phyloP scores from a whole-genome alignment of 2,888 invertebrate species.

The Limnephilus auricula region DNA sequence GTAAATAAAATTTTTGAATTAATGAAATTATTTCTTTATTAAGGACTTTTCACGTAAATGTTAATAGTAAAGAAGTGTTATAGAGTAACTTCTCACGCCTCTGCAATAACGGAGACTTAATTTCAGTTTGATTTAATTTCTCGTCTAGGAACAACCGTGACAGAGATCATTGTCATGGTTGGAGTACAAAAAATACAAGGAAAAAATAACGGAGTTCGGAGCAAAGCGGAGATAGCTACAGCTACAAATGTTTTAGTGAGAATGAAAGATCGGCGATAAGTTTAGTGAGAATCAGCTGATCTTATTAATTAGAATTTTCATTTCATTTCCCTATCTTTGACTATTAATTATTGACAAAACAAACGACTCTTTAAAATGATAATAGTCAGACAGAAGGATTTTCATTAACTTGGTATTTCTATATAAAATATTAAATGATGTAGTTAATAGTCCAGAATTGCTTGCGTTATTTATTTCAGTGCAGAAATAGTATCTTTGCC shows the following conservation, averaged over 20 bases:
- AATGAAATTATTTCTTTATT: not conserved
- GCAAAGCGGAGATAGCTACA: not conserved
- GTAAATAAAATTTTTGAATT: not conserved
- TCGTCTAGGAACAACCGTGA: not conserved
- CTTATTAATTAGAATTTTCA: too few species aligned
- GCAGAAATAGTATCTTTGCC: too few species aligned
- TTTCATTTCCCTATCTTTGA: too few species aligned
- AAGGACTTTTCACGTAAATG: not conserved
- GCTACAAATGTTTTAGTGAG: not conserved
- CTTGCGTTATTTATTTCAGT: too few species aligned
- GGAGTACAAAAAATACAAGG: not conserved
- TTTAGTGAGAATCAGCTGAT: too few species aligned
- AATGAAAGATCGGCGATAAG: too few species aligned
- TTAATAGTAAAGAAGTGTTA: not conserved
- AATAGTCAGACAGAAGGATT: too few species aligned
- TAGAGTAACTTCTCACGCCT: not conserved
- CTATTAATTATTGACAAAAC: too few species aligned
- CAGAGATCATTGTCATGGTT: not conserved
- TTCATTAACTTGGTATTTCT: too few species aligned
- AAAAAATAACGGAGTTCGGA: not conserved
- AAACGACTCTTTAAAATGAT: too few species aligned
- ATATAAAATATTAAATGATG: too few species aligned
- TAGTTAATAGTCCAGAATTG: too few species aligned
- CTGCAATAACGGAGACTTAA: not conserved
- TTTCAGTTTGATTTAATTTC: not conserved